Percentiles rank a stretch among this genome's conserved stretches.
Evolutionary conservation across 2,113 vertebrate genomes (phyloP).

Genomic region (Columba janthina): DNA sequence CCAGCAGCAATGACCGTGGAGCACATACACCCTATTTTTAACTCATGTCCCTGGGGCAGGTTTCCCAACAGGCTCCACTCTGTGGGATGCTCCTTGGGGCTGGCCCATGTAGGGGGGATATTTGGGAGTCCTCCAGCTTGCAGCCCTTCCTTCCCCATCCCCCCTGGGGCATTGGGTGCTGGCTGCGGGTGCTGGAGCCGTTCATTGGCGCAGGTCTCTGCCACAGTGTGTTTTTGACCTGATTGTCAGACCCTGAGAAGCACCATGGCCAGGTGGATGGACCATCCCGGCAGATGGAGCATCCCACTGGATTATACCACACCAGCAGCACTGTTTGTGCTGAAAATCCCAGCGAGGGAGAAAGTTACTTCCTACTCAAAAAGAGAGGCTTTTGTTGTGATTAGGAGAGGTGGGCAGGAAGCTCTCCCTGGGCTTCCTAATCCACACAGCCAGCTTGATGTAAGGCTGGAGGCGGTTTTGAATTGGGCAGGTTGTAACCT

Average conservation of each 20-base stretch:
- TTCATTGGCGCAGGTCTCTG: not conserved
- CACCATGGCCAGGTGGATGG: not conserved
- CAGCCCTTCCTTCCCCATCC: fast-evolving
- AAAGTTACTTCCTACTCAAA: not conserved
- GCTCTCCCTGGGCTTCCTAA: not conserved
- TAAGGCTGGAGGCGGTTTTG: not conserved
- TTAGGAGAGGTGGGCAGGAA: not conserved
- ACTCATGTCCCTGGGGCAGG: not conserved
- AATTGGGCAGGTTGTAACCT: not conserved
- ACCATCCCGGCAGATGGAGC: not conserved
- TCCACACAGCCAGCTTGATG: not conserved
- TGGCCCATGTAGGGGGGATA: not conserved
- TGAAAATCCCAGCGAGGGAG: not conserved
- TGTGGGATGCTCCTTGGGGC: not conserved
- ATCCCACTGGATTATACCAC: fast-evolving
- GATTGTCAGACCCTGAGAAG: not conserved
- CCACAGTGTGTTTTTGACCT: not conserved
- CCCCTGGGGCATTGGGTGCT: too few species aligned
- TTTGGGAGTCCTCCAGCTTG: not conserved
- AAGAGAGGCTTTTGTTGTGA: not conserved
- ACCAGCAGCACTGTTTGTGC: not conserved
- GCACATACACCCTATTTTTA: not conserved
- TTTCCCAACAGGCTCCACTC: not conserved
- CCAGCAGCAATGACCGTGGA: not conserved
- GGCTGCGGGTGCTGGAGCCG: fast-evolving